These are phyloP conservation scores for Spodoptera picta DNA, from an alignment of 2,888 invertebrate genomes.

Conservation along the genomic window DNA sequence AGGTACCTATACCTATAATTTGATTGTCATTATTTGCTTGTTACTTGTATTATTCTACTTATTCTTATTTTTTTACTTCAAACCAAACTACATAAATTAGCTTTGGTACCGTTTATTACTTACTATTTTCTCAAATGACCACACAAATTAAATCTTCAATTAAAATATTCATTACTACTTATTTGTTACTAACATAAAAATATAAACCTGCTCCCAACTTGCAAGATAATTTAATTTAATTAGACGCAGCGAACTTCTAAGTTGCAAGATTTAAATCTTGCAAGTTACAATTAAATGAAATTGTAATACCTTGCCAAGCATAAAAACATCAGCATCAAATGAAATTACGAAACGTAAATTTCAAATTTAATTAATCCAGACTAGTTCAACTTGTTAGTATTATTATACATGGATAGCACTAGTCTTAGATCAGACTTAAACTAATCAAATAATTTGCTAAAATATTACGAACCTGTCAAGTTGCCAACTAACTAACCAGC, in stretches of 20 bases:
- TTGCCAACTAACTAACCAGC: constrained; percentile 6
- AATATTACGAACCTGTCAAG: constrained; percentile 20
- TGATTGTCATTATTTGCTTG: too few relatives aligned
- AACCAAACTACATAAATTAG: too few relatives aligned
- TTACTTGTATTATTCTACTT: too few relatives aligned
- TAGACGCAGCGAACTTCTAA: not conserved
- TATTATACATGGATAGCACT: constrained; percentile 8
- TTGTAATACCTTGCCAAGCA: constrained; percentile 10
- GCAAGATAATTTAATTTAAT: constrained; percentile 8
- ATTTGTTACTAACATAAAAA: too few relatives aligned
- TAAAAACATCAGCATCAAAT: constrained; percentile 23
- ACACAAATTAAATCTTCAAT: too few relatives aligned
- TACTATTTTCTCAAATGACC: too few relatives aligned
- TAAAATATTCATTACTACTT: too few relatives aligned
- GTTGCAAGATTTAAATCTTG: constrained; percentile 8
- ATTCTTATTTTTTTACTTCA: too few relatives aligned
- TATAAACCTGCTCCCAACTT: constrained; percentile 4
- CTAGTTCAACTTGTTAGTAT: constrained; percentile 6
- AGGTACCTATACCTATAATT: too few relatives aligned
- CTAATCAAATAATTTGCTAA: constrained; percentile 8
- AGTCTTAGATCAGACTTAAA: constrained; percentile 1
- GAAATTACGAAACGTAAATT: constrained; percentile 23
- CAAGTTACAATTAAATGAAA: constrained; percentile 31
- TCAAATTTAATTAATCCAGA: constrained; percentile 31
- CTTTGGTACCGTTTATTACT: too few relatives aligned